Base-by-base conservation (phyloP, 2,797 vertebrate species). In the Decapterus maruadsi region DNA sequence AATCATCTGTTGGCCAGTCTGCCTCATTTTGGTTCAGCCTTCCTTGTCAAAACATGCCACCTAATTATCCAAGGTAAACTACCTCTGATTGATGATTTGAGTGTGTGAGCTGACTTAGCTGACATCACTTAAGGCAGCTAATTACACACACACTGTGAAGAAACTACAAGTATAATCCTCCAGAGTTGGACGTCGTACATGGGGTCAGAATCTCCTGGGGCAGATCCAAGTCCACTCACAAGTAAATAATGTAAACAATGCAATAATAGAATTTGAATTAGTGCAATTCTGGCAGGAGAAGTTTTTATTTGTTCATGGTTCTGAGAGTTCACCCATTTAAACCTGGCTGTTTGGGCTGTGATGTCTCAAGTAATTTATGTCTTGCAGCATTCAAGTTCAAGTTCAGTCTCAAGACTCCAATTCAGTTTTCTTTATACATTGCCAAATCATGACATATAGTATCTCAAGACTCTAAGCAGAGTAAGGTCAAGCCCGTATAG, bases 301-400 rank as follows among this genome's bases (percentile, higher is more conserved):
- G 7, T 11, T 5, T 26, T 16, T 22, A 16, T 6, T 64, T 50
- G 16, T 50, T 63, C 11, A 48, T 48, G 19, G 9, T 31, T 46
- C 4, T 31, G 10, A 10, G 26, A 46, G 19, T n/a, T 51, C 48
- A 50, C 43, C 43, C 12, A 8, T 50, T 48, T 10, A n/a, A 31
- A 51, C 31, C 16, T 53, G 19, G 16, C 10, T 43, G 14, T 54
- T 66, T 63, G 12, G 11, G 43, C 48, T 12, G 20, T 40, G 14
- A 42, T 12, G 36, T 42, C 29, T 67, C 16, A 55, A 67, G 22
- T 68, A 14, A 68, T 43, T 43, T 22, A 57, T 64, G 10, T 59
- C 60, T 57, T 14, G 12, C 19, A 42, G 12, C 9, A n/a, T 1
- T 22, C 12, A 13, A 6, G 20, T 67, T 22, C 3, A 20, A 50